Evolutionary conservation across 1,140 invertebrate species (phyloP), one percentile per base, ranked within the genome.

Genomic region (Paralvinella palmiformis): DNA sequence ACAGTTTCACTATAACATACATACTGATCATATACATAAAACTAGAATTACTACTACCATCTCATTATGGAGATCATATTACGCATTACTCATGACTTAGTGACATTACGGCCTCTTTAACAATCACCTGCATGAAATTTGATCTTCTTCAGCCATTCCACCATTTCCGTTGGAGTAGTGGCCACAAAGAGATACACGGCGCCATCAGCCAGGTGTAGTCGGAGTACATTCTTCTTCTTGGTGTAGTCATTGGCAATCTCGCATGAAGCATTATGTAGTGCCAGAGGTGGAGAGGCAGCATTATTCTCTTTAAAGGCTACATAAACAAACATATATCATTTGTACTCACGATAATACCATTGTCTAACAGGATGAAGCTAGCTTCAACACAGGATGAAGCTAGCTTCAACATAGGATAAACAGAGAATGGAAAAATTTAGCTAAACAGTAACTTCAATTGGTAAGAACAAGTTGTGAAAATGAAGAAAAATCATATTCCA

Each of bases 131-230:
- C 94, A 78, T 95, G 92, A 84, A 96, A 96, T 36, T 87, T 86
- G 67, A 98, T 89, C 82, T 96, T 96, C 70, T 89, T 88, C 1
- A 96, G 87, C 96, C 96, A 99, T 59, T 96, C 91, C 68, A 87
- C 84, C 87, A 97, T 89, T 64, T 90, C 87, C 1, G 86, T 85
- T 44, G 87, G 85, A 59, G 83, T 86, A 0, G 85, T 80, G 53
- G 91, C 89, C 55, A 91, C 83, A 75, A 98, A 94, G 32, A 98
- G 83, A 81, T 91, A 98, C 80, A 97, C 94, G 0, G 93, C 90
- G 4, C 92, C 92, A 79, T 98, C 96, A 2, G 87, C 87, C 64
- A 91, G 87, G 65, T 86, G 85, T n/a, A 96, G 75, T 17, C 75
- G 63, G 13, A 98, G 94, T 13, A 96, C 93, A 74, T 96, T 85